These are phyloP conservation scores for Pelecanus crispus DNA, from an alignment of 2,113 vertebrate genomes.

Conservation along the genomic window DNA sequence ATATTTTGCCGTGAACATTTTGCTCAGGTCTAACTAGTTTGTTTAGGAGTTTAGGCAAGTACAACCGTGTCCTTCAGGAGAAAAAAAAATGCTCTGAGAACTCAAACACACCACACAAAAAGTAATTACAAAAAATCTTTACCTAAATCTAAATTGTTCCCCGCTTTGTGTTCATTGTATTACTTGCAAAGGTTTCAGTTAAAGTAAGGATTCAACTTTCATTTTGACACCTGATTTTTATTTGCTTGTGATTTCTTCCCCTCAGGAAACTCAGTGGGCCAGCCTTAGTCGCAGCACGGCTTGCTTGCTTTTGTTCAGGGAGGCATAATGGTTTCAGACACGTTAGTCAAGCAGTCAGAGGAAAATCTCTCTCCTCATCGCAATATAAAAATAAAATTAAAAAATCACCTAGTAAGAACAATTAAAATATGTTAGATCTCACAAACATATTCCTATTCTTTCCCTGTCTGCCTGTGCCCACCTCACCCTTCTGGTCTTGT, in stretches of 20 bases:
- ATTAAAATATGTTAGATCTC: background rate
- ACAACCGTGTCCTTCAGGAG: background rate
- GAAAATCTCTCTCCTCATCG: background rate
- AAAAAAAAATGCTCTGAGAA: background rate
- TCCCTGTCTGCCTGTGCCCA: background rate
- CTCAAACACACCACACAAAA: background rate
- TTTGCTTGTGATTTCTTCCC: background rate
- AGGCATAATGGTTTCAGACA: background rate
- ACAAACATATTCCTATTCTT: background rate
- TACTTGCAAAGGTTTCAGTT: background rate
- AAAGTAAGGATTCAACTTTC: background rate
- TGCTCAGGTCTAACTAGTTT: conserved; percentile 4
- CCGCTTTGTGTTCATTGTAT: background rate
- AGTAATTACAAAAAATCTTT: background rate
- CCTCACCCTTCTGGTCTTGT: background rate
- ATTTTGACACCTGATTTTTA: background rate
- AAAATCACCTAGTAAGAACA: background rate
- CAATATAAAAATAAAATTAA: background rate
- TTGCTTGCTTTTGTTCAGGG: background rate
- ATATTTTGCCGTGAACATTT: background rate
- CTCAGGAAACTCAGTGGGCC: background rate
- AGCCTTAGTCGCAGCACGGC: background rate
- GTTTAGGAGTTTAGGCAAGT: conserved; percentile 8
- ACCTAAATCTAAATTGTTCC: background rate
- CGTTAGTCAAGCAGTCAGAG: background rate